Percentiles rank a stretch among this genome's conserved stretches.
phyloP scores from a whole-genome alignment of 2,888 invertebrate species.

The Romanomermis culicivorax region DNA sequence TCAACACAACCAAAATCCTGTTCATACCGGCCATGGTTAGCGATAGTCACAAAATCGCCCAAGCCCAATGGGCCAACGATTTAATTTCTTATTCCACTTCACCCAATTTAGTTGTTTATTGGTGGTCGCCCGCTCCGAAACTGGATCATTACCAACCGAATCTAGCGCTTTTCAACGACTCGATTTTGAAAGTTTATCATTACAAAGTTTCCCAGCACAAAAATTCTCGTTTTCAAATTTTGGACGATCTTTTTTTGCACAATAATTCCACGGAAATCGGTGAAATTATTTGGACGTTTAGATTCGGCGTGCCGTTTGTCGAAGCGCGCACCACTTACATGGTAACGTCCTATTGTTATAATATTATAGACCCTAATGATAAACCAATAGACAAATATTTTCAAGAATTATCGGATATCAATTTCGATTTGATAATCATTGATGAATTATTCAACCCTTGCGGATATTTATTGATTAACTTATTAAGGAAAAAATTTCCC shows the following conservation, averaged over 20 bases:
- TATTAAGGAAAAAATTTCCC: not conserved
- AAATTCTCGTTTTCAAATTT: not conserved
- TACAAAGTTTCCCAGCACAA: not conserved
- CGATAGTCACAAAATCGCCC: not conserved
- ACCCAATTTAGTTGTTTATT: not conserved
- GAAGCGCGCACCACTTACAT: not conserved
- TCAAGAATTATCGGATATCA: not conserved
- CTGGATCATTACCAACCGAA: not conserved
- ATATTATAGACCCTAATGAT: too few species aligned
- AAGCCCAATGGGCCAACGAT: not conserved
- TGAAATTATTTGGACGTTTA: not conserved
- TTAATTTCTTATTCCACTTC: not conserved
- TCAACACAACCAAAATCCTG: not conserved
- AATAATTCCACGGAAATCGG: not conserved
- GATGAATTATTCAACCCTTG: not conserved
- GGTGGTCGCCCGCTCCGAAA: not conserved
- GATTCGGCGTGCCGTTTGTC: not conserved
- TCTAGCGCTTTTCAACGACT: too few species aligned
- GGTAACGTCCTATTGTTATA: not conserved
- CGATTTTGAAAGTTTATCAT: not conserved
- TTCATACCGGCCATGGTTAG: not conserved
- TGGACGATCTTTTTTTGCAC: not conserved
- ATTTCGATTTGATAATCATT: not conserved
- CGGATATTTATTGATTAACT: not conserved
- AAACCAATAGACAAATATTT: too few species aligned